These are phyloP conservation scores for Flexamia atlantica DNA, from an alignment of 2,888 invertebrate genomes.

Conservation along the genomic window DNA sequence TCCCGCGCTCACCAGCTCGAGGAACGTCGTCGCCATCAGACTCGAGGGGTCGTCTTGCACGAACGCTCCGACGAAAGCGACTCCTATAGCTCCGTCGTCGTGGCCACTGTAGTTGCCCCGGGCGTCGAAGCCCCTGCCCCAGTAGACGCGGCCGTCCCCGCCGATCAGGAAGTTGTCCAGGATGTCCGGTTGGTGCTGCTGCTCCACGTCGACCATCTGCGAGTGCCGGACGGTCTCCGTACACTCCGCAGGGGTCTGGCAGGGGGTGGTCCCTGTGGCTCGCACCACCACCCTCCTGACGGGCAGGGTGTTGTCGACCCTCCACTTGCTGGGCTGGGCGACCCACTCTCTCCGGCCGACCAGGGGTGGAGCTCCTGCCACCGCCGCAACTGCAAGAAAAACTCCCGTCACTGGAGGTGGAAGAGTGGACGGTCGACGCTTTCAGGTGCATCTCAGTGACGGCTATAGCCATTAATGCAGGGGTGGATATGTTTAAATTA, in stretches of 20 bases:
- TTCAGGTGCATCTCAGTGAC: too few relatives aligned
- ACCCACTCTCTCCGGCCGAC: conserved; percentile 64
- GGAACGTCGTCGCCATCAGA: conserved; percentile 60
- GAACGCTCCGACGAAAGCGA: conserved; percentile 66
- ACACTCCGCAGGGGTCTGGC: conserved; percentile 58
- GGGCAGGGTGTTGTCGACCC: conserved; percentile 63
- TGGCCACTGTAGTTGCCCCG: conserved; percentile 70
- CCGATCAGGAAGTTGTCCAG: conserved; percentile 76
- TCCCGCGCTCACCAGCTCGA: conserved; percentile 61
- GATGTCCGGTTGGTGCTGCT: conserved; percentile 69
- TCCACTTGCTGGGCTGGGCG: conserved; percentile 63
- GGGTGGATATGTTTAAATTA: too few relatives aligned
- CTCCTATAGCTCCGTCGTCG: conserved; percentile 62
- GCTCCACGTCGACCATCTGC: conserved; percentile 33
- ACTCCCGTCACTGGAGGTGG: neutral
- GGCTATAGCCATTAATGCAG: too few relatives aligned
- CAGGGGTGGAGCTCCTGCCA: neutral
- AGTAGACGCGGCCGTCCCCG: conserved; percentile 76
- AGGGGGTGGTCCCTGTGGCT: conserved; percentile 63
- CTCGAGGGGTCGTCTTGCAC: conserved; percentile 56
- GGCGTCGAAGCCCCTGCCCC: conserved; percentile 75
- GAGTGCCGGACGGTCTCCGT: neutral
- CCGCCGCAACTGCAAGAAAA: conserved; percentile 19
- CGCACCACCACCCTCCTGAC: conserved; percentile 56
- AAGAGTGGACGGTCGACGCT: neutral